Conservation (phyloP, 2,113 vertebrate species). For the Artemisiospiza belli region DNA sequence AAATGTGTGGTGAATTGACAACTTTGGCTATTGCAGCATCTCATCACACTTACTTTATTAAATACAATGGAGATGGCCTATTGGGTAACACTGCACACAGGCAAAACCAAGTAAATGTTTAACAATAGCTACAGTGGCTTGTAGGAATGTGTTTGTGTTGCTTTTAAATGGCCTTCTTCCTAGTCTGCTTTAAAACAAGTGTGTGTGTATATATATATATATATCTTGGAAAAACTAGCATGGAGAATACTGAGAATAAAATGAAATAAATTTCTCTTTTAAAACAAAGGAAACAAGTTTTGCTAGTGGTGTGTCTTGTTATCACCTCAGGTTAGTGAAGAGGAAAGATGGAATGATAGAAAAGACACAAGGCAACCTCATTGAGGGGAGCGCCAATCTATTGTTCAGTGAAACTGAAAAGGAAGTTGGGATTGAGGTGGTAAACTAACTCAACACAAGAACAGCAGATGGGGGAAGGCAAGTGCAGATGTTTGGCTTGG, state of each 20-base stretch:
- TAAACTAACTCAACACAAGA: not conserved
- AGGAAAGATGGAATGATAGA: not conserved
- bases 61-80: not conserved
- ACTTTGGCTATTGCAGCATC: not conserved
- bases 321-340: not conserved
- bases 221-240: not conserved
- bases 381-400: not conserved
- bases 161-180: not conserved
- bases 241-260: not conserved
- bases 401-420: conserved; percentile 23
- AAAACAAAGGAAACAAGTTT: rapidly evolving
- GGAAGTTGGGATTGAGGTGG: not conserved
- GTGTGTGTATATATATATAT: too few species aligned
- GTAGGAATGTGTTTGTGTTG: not conserved
- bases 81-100: not conserved
- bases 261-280: not conserved
- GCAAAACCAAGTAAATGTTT: not conserved
- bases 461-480: not conserved
- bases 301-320: not conserved
- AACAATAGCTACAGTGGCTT: not conserved
- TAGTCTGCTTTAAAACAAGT: not conserved
- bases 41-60: not conserved
- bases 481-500: conserved; percentile 22
- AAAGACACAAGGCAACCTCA: not conserved
- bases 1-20: not conserved